Percentiles rank a stretch among this genome's conserved stretches.
Conservation (phyloP, 2,113 vertebrate species). For the Chlorocebus sabaeus region DNA sequence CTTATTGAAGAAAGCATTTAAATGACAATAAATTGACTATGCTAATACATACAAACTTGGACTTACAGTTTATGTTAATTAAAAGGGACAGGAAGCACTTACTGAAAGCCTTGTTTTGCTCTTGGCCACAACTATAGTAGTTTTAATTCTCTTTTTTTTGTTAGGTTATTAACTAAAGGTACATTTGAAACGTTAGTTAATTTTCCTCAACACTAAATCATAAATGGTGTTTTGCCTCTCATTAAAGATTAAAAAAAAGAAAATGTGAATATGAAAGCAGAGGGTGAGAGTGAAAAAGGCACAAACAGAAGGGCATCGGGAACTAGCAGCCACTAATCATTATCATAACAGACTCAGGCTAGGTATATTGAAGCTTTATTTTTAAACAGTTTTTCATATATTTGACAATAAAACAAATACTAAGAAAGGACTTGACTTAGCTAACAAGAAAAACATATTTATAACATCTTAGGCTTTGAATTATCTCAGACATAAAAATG, state of each 20-base stretch:
- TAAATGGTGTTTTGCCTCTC: neutral
- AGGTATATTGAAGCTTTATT: neutral
- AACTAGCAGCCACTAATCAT: neutral
- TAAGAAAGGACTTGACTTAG: neutral
- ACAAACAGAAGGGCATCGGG: neutral
- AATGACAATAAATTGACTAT: neutral
- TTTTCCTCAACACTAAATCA: constrained; percentile 18
- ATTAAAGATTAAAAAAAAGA: neutral
- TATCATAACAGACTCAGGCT: neutral
- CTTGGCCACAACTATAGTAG: neutral
- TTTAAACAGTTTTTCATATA: neutral
- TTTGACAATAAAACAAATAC: too few species aligned
- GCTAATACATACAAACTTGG: neutral
- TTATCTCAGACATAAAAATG: constrained; percentile 21
- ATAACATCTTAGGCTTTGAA: neutral
- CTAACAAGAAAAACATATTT: neutral
- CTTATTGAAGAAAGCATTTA: neutral
- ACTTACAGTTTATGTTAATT: neutral
- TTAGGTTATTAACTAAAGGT: neutral
- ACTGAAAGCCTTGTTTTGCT: neutral
- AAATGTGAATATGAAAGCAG: neutral
- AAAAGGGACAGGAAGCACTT: neutral
- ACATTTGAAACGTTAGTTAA: constrained; percentile 24
- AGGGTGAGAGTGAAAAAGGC: neutral
- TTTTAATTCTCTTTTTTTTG: constrained; percentile 38